Evolutionary conservation across 2,888 invertebrate species (phyloP).

Genomic region (Enoplolaimus lenunculus): DNA sequence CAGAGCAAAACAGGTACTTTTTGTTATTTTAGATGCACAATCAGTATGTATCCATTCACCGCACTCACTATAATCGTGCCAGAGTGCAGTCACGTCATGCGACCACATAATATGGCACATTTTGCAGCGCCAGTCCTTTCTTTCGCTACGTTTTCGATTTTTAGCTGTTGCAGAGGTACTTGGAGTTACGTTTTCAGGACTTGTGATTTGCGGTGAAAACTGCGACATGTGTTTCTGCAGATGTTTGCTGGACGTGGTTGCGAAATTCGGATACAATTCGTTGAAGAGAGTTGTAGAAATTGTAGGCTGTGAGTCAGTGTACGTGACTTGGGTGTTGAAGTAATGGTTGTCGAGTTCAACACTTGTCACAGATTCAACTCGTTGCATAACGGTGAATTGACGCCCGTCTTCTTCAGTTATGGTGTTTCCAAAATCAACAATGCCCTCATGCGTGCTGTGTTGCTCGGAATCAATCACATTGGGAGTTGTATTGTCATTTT

Average conservation of each 20-base stretch:
- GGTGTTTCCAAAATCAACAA: too few species aligned
- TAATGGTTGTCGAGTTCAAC: too few species aligned
- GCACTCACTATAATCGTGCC: background rate
- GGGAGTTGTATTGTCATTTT: too few species aligned
- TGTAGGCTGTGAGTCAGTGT: too few species aligned
- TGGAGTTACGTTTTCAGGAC: background rate
- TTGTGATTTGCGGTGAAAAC: background rate
- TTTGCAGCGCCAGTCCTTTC: background rate
- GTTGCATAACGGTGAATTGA: too few species aligned
- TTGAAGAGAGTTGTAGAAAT: background rate
- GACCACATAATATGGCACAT: background rate
- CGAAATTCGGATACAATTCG: background rate
- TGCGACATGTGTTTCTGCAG: background rate
- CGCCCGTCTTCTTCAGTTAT: too few species aligned
- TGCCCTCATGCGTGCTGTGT: too few species aligned
- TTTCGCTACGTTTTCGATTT: background rate
- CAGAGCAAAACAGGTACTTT: too few species aligned
- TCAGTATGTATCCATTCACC: background rate
- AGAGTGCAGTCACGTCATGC: background rate
- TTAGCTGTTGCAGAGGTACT: background rate
- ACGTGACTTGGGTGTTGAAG: too few species aligned
- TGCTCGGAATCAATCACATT: background rate
- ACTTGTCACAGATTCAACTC: background rate
- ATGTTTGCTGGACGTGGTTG: background rate
- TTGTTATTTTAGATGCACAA: background rate